Percentiles rank a stretch among this genome's conserved stretches.
Evolutionary conservation across 1,140 invertebrate genomes (phyloP).

Genomic region (Pseudobourletiella spinata): DNA sequence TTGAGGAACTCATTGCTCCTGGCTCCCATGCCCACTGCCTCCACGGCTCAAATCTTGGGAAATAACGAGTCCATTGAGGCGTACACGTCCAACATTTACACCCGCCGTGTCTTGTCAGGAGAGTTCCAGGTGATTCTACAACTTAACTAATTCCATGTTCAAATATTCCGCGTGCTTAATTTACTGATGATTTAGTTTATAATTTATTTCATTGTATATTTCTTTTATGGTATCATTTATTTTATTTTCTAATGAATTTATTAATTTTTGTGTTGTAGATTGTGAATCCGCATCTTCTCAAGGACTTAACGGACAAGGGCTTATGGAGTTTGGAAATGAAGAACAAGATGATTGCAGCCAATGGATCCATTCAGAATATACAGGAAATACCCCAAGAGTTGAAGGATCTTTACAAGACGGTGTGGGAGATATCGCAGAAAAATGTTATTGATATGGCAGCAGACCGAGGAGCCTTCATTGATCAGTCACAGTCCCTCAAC

Average conservation of each 20-base stretch:
- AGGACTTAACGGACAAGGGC: constrained; percentile 80
- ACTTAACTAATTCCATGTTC: background rate
- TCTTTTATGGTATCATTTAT: too few species aligned
- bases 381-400: constrained; percentile 78
- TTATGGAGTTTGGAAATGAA: constrained; percentile 97
- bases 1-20: constrained; percentile 88
- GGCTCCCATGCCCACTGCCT: constrained; percentile 98
- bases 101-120: constrained; percentile 83
- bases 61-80: constrained; percentile 99
- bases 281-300: constrained; percentile 92
- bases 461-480: constrained; percentile 94
- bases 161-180: too few species aligned
- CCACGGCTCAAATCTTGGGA: constrained; percentile 97
- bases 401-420: constrained; percentile 90
- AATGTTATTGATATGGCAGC: constrained; percentile 93
- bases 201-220: too few species aligned
- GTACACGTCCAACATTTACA: constrained; percentile 96
- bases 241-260: too few species aligned
- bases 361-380: constrained; percentile 88
- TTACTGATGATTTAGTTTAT: too few species aligned
- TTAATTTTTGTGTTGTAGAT: constrained; percentile 59
- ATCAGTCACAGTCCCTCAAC: constrained; percentile 97
- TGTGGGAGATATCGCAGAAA: constrained; percentile 98
- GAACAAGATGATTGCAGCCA: constrained; percentile 80
- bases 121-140: constrained; percentile 55